phyloP scores from a whole-genome alignment of 1,140 invertebrate species.

The Brachionus paranguensis region DNA sequence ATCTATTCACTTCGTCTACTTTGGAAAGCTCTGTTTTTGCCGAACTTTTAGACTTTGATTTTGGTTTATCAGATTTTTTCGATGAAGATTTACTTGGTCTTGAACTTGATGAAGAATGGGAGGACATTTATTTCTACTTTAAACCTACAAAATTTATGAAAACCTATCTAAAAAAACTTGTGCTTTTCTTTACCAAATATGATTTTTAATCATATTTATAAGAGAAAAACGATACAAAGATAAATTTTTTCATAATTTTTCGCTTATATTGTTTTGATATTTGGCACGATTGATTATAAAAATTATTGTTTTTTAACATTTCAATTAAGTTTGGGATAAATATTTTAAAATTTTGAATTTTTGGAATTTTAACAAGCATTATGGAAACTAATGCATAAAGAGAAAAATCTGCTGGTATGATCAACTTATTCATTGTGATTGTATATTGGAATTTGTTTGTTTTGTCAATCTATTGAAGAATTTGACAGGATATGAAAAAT shows the following conservation, averaged over 20 bases:
- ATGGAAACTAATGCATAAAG: not conserved
- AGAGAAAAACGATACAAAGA: not conserved
- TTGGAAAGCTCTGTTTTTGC: not conserved
- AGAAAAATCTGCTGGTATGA: not conserved
- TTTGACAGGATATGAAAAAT: not conserved
- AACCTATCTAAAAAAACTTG: not conserved
- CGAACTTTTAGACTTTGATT: not conserved
- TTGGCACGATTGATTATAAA: not conserved
- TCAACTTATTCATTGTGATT: not conserved
- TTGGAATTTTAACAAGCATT: not conserved
- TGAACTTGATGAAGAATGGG: not conserved
- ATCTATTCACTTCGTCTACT: not conserved
- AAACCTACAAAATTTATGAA: not conserved
- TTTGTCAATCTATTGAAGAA: not conserved
- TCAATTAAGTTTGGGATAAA: not conserved
- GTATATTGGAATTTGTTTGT: not conserved
- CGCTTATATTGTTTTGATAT: not conserved
- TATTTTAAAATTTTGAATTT: conserved; percentile 2
- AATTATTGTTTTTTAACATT: conserved; percentile 11
- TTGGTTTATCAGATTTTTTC: not conserved
- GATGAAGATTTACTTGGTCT: not conserved
- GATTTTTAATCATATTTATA: conserved; percentile 24
- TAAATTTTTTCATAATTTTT: not conserved
- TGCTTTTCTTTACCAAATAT: not conserved
- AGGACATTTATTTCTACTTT: not conserved